Evolutionary conservation across 2,888 invertebrate genomes (phyloP), one percentile per base, ranked within the genome.

Genomic region (Embidobia sp.): DNA sequence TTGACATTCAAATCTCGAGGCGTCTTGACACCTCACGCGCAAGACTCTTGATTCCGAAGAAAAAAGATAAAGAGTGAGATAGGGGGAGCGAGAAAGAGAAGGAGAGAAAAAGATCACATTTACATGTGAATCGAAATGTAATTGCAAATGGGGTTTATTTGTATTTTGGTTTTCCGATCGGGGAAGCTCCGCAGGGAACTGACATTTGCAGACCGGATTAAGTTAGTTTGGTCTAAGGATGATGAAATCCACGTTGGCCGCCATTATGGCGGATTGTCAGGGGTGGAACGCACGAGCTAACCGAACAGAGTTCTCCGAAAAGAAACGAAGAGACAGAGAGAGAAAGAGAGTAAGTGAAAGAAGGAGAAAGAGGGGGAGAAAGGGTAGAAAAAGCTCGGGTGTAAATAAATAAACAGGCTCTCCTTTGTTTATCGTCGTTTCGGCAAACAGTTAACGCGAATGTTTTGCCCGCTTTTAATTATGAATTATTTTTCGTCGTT

Each of bases 151-250:
- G 46, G 61, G 22, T 51, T 42, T 70, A 44, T 70, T 70, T 70
- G 70, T 70, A 53, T 70, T 61, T 70, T 53, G 70, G 70, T 70
- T 70, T 70, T 11, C 19, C 51, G 67, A 67, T 55, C 22, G 53
- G 70, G 70, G 49, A 37, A 53, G 40, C 33, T 29, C 44, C 44
- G 37, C 29, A 22, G 70, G 70, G 70, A 61, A 70, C 69, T 70
- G 69, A 70, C 69, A 70, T 70, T 70, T 70, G 69, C 72, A 72
- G 72, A 72, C 63, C 72, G 63, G 72, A 72, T 72, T 72, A 72
- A 61, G 72, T 72, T 27, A 27, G 57, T 57, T 69, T 49, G 59
- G 57, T 57, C 69, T 49, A 49, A 69, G 59, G 69, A 67, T 67
- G 67, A 67, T 67, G 67, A 67, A 67, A 67, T 67, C 57, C 37